A percentile compares a stretch with the other conserved stretches of the same genome.
These are phyloP conservation scores for Scolanthus callimorphus DNA, from an alignment of 92 coral and sea anemone species.

Conservation along the genomic window DNA sequence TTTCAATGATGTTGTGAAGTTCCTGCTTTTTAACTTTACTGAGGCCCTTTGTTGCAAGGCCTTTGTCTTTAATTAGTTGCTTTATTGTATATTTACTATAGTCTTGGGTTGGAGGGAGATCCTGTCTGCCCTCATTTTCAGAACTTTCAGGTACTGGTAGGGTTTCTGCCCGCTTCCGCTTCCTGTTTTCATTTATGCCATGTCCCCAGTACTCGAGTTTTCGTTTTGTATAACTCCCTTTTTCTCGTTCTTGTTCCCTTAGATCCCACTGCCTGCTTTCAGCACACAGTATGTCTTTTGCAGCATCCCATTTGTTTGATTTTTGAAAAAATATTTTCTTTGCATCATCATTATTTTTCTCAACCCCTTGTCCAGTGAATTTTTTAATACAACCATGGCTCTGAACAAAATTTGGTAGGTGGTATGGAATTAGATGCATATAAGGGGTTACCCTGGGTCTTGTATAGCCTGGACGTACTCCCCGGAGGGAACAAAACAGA, in stretches of 20 bases:
- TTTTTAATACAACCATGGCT: neutral
- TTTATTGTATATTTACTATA: conserved; percentile 10
- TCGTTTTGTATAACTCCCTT: conserved; percentile 38
- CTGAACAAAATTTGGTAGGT: conserved; percentile 12
- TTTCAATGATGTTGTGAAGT: conserved; percentile 20
- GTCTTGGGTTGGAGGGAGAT: neutral
- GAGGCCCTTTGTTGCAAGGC: conserved; percentile 27
- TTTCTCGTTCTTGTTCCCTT: conserved; percentile 34
- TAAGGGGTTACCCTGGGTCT: conserved; percentile 34
- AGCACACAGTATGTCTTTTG: conserved; percentile 43
- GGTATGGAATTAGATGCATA: conserved; percentile 33
- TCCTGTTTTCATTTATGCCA: conserved; percentile 20
- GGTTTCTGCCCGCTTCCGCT: conserved; percentile 2
- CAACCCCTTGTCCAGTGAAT: conserved; percentile 35
- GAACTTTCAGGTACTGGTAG: conserved; percentile 4
- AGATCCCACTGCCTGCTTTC: conserved; percentile 49
- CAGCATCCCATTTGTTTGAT: conserved; percentile 35
- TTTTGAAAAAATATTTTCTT: conserved; percentile 27
- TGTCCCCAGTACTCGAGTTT: conserved; percentile 46
- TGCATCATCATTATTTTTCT: conserved; percentile 37
- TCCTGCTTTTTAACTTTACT: conserved; percentile 36
- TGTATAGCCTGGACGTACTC: neutral
- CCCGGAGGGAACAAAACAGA: conserved; percentile 28
- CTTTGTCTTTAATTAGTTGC: conserved; percentile 30
- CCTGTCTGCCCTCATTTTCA: neutral